A percentile compares a stretch with the other conserved stretches of the same genome.
Conservation (phyloP, 2,888 invertebrate species). For the Rotaria magnacalcarata region DNA sequence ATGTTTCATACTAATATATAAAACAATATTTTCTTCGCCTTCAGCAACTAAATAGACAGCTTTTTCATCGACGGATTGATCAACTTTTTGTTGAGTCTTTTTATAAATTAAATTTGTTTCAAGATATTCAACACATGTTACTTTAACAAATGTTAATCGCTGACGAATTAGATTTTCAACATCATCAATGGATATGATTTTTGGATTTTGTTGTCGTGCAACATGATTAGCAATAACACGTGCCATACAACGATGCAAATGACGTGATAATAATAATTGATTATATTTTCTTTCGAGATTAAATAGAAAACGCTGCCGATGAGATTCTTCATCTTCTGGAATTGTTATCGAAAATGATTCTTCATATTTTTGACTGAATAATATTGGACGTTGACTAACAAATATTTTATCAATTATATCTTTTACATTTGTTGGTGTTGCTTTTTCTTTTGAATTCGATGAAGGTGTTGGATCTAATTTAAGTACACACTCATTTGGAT, state of each 20-base stretch:
- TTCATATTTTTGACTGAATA: conserved; percentile 46
- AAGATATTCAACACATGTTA: conserved; percentile 45
- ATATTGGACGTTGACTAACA: conserved; percentile 41
- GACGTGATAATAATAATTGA: conserved; percentile 44
- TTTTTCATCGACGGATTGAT: conserved; percentile 46
- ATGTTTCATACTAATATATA: conserved; percentile 45
- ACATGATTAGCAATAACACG: conserved; percentile 45
- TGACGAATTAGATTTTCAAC: conserved; percentile 45
- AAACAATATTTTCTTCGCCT: conserved; percentile 38
- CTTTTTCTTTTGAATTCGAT: background rate
- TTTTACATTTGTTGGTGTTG: conserved; percentile 2
- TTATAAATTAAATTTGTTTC: conserved; percentile 43
- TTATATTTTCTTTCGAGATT: conserved; percentile 44
- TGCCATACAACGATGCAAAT: conserved; percentile 45
- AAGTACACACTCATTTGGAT: conserved; percentile 43
- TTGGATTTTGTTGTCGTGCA: conserved; percentile 42
- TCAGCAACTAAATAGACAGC: conserved; percentile 45
- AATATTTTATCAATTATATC: conserved; percentile 46
- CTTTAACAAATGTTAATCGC: conserved; percentile 42
- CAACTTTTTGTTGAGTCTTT: conserved; percentile 43
- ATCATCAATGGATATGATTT: conserved; percentile 42
- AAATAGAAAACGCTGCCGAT: conserved; percentile 41
- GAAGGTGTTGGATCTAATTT: conserved; percentile 30
- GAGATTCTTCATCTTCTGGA: conserved; percentile 46
- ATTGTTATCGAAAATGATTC: conserved; percentile 41